Evolutionary conservation across 1,140 invertebrate genomes (phyloP), one percentile per base, ranked within the genome.

Genomic region (Penaeus indicus): DNA sequence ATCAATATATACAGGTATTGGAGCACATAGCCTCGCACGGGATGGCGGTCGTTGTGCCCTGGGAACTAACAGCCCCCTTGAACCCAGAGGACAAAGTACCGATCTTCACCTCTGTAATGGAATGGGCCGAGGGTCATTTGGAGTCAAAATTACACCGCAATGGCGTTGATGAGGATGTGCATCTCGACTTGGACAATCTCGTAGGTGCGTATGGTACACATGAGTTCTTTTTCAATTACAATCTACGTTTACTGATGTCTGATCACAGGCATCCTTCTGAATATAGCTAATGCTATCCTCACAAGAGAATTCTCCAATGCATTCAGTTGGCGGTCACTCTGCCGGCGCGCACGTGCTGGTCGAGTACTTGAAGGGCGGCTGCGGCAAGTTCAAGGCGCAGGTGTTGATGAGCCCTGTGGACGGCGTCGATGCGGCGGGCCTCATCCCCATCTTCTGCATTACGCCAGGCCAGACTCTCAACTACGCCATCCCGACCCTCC

Each of bases 331-430:
- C 54, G 90, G 85, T 16, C 90, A 91, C 38, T 91, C 91, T 13
- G 89, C 91, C 11, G 91, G 91, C 32, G 64, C 72, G 8, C 91
- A 91, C 25, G 85, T 90, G 3, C 63, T 85, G 25, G 90, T 91
- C 22, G 90, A 86, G 63, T 91, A 91, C 89, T 63, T 91, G 79
- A 89, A 91, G 81, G n/a, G 27, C 27, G 67, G 47, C 8, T 91
- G 91, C 64, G 83, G 86, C 0, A 89, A 89, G 18, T 60, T 90
- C 83, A 81, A 82, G n/a, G 86, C 84, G 25, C 77, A 90, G 25
- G 86, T 91, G 32, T 77, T 91, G 0, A 62, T 91, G 3, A 91
- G 91, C 78, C 91, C 92, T 1, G 92, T 92, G 2, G 92, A 92
- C 63, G 92, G 92, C 13, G 77, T 88, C 1, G 87, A 90, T 67